Percentiles rank a stretch among this genome's conserved stretches.
Evolutionary conservation across 2,888 invertebrate genomes (phyloP).

Genomic region (Drosophila mettleri): DNA sequence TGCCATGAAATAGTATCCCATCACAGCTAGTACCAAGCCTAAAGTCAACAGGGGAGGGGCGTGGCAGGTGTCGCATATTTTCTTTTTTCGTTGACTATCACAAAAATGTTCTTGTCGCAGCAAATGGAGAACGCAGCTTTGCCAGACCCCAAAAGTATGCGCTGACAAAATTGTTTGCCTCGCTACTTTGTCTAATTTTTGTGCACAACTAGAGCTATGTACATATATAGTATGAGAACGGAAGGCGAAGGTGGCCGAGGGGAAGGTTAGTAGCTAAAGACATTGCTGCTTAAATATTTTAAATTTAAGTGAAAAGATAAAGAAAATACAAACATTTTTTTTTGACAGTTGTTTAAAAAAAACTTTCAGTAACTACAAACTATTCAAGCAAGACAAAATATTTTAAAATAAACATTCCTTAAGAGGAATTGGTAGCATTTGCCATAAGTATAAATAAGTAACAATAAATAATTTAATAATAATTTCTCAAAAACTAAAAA

Average conservation of each 20-base stretch:
- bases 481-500: no score
- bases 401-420: no score
- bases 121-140: constrained; percentile 44
- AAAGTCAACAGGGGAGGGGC: constrained; percentile 34
- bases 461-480: no score
- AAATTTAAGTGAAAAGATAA: constrained; percentile 13
- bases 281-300: constrained; percentile 16
- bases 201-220: neutral
- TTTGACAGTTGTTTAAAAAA: neutral
- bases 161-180: constrained; percentile 36
- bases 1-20: constrained; percentile 4
- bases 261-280: neutral
- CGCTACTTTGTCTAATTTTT: constrained; percentile 37
- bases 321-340: neutral
- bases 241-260: neutral
- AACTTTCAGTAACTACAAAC: no score
- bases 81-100: constrained; percentile 10
- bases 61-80: constrained; percentile 21
- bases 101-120: constrained; percentile 30
- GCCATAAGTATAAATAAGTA: no score
- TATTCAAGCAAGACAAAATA: no score
- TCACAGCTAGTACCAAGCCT: neutral
- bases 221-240: neutral
- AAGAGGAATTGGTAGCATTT: no score
- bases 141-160: constrained; percentile 25